A percentile compares a stretch with the other conserved stretches of the same genome.
Evolutionary conservation across 2,888 invertebrate genomes (phyloP).

Genomic region (Drosophila greeni): DNA sequence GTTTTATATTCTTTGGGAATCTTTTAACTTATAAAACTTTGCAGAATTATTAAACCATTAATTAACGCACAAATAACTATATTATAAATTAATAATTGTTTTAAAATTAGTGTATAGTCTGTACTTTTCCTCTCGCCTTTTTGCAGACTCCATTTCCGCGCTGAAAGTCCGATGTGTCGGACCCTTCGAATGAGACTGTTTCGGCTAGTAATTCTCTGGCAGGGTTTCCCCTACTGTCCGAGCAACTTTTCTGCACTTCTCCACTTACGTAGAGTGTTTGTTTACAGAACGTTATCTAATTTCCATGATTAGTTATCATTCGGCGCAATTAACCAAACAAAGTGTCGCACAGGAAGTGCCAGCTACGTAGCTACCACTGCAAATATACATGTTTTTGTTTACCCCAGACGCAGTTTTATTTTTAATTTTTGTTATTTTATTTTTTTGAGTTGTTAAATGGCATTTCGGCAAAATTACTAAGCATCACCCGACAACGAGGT

Average conservation of each 20-base stretch:
- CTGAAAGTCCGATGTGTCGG: neutral
- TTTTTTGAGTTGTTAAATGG: conserved; percentile 1
- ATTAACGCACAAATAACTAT: neutral
- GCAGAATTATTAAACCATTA: too few species aligned
- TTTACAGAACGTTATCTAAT: conserved; percentile 23
- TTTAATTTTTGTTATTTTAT: neutral
- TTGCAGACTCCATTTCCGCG: conserved; percentile 40
- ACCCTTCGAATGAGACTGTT: conserved; percentile 14
- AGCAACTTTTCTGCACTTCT: neutral
- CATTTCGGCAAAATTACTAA: neutral
- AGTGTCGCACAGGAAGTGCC: conserved; percentile 45
- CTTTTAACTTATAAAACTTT: too few species aligned
- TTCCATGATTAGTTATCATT: conserved; percentile 20
- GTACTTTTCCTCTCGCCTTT: conserved; percentile 40
- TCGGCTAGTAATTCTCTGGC: neutral
- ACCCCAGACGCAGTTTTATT: neutral
- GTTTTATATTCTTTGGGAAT: too few species aligned
- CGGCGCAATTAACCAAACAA: conserved; percentile 19
- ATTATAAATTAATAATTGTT: neutral
- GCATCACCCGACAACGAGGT: conserved; percentile 1
- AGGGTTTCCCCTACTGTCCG: neutral
- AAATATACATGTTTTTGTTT: conserved; percentile 7
- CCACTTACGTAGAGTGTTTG: conserved; percentile 21
- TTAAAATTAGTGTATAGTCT: neutral
- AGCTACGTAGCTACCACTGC: conserved; percentile 6